These are phyloP conservation scores for Hymenochirus boettgeri DNA, from an alignment of 2,113 vertebrate species.

Conservation along the genomic window DNA sequence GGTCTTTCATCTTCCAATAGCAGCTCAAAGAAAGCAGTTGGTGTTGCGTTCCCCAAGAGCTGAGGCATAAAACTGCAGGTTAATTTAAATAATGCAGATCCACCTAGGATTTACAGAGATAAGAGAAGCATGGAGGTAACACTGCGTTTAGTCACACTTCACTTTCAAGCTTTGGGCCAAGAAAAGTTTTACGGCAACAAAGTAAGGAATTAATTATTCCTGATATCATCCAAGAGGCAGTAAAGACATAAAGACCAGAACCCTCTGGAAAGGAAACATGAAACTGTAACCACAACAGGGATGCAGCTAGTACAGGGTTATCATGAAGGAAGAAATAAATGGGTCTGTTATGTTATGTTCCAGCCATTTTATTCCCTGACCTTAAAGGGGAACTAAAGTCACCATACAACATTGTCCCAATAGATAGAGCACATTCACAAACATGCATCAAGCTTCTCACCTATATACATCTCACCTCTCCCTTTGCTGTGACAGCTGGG, in stretches of 20 bases:
- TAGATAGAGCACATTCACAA: too few species aligned
- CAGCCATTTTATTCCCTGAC: too few species aligned
- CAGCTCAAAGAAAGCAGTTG: slow-evolving; percentile 16
- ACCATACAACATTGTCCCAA: too few species aligned
- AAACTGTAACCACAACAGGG: neutral
- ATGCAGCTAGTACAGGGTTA: neutral
- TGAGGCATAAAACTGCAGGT: slow-evolving; percentile 36
- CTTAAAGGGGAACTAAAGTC: too few species aligned
- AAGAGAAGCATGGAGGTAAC: neutral
- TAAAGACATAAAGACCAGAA: neutral
- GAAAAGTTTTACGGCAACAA: neutral
- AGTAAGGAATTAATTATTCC: neutral
- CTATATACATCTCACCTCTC: too few species aligned
- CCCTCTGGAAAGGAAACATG: neutral
- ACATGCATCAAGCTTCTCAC: too few species aligned
- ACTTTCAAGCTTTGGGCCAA: neutral
- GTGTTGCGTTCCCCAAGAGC: slow-evolving; percentile 34
- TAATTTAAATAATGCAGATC: slow-evolving; percentile 42
- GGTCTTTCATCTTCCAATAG: slow-evolving; percentile 21
- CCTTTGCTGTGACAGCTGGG: too few species aligned
- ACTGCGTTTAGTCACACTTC: neutral
- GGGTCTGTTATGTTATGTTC: too few species aligned
- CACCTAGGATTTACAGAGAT: neutral
- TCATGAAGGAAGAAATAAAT: slow-evolving; percentile 22
- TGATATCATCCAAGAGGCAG: neutral